These are phyloP conservation scores for Formicarius rufipectus DNA, from an alignment of 2,113 vertebrate genomes.

Conservation along the genomic window DNA sequence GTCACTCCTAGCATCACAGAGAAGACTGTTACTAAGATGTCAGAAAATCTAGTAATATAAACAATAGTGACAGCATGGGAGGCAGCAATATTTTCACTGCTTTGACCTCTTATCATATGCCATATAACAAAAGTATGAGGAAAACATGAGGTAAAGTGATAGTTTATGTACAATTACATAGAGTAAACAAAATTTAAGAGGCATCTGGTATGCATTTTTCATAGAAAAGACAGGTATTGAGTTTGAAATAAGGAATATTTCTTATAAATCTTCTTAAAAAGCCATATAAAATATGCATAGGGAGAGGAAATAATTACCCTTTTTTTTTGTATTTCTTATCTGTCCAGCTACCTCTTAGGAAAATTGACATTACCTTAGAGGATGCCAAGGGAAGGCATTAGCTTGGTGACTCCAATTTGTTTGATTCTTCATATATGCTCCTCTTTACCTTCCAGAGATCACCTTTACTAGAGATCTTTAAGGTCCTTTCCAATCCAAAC, in stretches of 20 bases:
- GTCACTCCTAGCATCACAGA: not conserved
- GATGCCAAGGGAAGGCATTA: not conserved
- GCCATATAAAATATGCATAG: not conserved
- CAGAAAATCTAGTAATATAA: not conserved
- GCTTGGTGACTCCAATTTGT: not conserved
- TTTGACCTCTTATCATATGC: not conserved
- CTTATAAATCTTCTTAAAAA: not conserved
- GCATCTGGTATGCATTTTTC: not conserved
- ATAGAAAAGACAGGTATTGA: not conserved
- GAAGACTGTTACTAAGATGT: not conserved
- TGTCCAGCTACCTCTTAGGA: not conserved
- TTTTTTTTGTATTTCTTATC: not conserved
- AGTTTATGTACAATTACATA: not conserved
- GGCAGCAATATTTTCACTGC: not conserved
- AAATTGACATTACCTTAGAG: not conserved
- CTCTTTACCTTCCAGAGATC: not conserved
- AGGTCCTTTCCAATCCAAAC: not conserved
- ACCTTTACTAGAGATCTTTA: not conserved
- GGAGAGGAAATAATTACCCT: not conserved
- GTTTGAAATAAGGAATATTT: not conserved
- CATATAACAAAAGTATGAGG: not conserved
- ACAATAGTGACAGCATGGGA: not conserved
- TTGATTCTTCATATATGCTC: not conserved
- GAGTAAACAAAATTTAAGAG: not conserved
- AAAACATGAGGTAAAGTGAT: not conserved